phyloP scores from a whole-genome alignment of 2,888 invertebrate genomes.

The Aelia acuminata region DNA sequence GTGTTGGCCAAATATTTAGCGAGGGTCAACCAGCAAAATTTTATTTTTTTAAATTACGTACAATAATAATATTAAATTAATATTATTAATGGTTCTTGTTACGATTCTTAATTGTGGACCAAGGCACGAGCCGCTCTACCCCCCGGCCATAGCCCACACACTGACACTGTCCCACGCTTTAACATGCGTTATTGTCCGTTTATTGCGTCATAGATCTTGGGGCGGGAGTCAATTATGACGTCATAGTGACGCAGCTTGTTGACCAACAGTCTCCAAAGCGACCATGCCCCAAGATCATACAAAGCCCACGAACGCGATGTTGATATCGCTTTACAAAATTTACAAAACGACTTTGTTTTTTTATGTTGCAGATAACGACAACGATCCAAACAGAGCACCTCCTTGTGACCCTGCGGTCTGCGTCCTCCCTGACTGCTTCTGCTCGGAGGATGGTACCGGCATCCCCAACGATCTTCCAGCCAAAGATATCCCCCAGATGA shows the following conservation, averaged over 20 bases:
- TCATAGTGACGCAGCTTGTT: conserved; percentile 53
- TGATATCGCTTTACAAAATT: background rate
- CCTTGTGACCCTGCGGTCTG: conserved; percentile 90
- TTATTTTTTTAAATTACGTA: no score
- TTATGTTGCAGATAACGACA: conserved; percentile 85
- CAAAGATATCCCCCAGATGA: conserved; percentile 93
- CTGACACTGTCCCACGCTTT: conserved; percentile 42
- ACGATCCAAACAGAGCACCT: conserved; percentile 93
- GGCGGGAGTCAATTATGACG: conserved; percentile 50
- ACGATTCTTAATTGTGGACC: background rate
- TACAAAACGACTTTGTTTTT: background rate
- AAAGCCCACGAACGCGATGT: conserved; percentile 17
- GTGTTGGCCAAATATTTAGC: no score
- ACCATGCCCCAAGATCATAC: background rate
- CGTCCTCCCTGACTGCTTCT: conserved; percentile 92
- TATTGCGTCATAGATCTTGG: background rate
- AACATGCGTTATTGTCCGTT: conserved; percentile 1
- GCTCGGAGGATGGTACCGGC: conserved; percentile 90
- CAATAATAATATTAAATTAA: no score
- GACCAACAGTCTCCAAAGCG: conserved; percentile 42
- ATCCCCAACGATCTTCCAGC: conserved; percentile 88
- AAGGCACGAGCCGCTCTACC: background rate
- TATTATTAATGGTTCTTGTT: no score
- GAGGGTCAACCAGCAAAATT: no score
- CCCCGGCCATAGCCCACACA: background rate